Evolutionary conservation across 2,888 invertebrate species (phyloP).

Genomic region (Nesidiocoris tenuis): DNA sequence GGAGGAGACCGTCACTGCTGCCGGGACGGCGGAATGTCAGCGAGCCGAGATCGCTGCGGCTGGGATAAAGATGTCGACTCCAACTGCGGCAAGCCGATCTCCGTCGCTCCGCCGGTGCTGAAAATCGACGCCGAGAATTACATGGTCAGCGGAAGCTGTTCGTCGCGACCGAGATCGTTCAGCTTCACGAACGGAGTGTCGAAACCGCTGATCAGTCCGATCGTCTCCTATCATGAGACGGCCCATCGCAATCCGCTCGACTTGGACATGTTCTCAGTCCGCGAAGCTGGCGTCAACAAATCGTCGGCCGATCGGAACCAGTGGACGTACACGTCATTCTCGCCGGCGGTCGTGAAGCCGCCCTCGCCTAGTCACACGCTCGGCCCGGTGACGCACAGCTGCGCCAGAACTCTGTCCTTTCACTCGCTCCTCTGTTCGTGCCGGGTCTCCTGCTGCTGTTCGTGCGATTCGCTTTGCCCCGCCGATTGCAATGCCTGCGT

Average conservation of each 20-base stretch:
- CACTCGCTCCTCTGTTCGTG: constrained; percentile 57
- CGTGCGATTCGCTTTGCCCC: constrained; percentile 63
- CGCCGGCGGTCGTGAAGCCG: constrained; percentile 49
- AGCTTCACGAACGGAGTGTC: constrained; percentile 51
- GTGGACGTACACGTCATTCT: constrained; percentile 42
- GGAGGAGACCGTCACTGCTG: background rate
- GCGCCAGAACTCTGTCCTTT: constrained; percentile 54
- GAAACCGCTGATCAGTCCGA: constrained; percentile 35
- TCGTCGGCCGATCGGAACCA: constrained; percentile 1
- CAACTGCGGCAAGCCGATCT: background rate
- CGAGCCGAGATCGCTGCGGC: constrained; percentile 15
- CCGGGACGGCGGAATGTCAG: constrained; percentile 30
- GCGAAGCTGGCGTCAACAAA: constrained; percentile 54
- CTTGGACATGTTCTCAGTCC: constrained; percentile 55
- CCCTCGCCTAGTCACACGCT: constrained; percentile 46
- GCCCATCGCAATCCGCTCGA: constrained; percentile 51
- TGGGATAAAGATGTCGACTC: constrained; percentile 36
- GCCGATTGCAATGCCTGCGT: constrained; percentile 67
- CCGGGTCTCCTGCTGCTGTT: constrained; percentile 61
- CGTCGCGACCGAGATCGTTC: constrained; percentile 50
- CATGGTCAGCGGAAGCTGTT: constrained; percentile 56
- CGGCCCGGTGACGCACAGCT: constrained; percentile 33
- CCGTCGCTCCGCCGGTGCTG: constrained; percentile 53
- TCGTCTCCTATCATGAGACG: constrained; percentile 44
- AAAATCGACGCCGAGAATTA: constrained; percentile 59